Base-by-base conservation (phyloP, 2,113 vertebrate genomes). In the Oenanthe oenanthe region DNA sequence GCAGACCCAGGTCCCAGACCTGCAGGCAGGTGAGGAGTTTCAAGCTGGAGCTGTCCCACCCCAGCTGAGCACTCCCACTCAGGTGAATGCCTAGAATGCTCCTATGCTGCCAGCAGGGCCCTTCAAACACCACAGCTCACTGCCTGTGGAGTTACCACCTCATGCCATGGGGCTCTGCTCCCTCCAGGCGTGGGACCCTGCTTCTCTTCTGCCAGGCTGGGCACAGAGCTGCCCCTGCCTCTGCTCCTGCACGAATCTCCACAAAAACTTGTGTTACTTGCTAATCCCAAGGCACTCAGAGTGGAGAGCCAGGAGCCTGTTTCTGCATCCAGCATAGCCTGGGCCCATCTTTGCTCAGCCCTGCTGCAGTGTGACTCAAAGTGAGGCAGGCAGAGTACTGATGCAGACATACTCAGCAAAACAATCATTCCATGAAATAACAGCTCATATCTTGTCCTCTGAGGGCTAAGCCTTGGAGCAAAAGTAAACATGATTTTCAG, bases 321-420 rank as follows among this genome's bases (percentile, higher is more conserved):
- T 45, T 50, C 38, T 71, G 32, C 80, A 77, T 57, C n/a, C 40
- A 54, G 13, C 15, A 32, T 13, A 72, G 53, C 58, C 76, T 63
- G 45, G 25, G 32, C 42, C 40, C 31, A 21, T 83, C 71, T 83
- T 54, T 43, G 26, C 42, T 42, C 76, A 70, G 5, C 13, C 22
- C 47, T 42, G 17, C 47, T 17, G 25, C 34, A 31, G 24, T 13
- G 34, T 94, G 92, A 91, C 74, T 96, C 83, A 91, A 79, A 91
- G 77, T 24, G 45, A 92, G 47, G 63, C 63, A 80, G 57, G 60
- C 70, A 72, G 66, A 54, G 60, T 31, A 78, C 51, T 81, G 89
- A 77, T 95, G 80, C 56, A 94, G 60, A 82, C 40, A 67, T 63
- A 65, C 54, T 54, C 70, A 93, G 89, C 32, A 31, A 77, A 56